A percentile compares a stretch with the other conserved stretches of the same genome.
Evolutionary conservation across 2,113 vertebrate species (phyloP).

Genomic region (Petroica traversi): DNA sequence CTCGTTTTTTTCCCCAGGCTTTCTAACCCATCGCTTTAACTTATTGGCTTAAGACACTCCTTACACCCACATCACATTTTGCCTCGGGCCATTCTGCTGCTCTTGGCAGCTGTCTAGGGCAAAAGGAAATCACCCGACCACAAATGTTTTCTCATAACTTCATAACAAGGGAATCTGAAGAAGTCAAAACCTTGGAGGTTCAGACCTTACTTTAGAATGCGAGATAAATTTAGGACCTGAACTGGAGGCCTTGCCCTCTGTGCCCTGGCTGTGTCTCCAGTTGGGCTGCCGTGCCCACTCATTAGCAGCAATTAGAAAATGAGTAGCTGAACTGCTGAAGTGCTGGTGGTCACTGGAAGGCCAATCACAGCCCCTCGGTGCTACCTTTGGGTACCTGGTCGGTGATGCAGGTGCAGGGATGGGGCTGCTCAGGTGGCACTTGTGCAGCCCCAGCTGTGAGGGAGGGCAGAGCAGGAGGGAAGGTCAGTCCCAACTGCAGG

Average conservation of each 20-base stretch:
- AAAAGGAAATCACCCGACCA: conserved; percentile 47
- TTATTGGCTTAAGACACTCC: background rate
- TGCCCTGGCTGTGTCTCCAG: background rate
- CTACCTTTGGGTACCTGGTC: background rate
- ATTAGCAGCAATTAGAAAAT: background rate
- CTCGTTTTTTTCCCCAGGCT: conserved; percentile 5
- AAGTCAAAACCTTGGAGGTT: conserved; percentile 33
- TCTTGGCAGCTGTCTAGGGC: conserved; percentile 53
- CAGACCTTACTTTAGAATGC: background rate
- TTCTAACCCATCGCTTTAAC: background rate
- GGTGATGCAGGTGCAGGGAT: background rate
- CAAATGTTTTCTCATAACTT: conserved; percentile 38
- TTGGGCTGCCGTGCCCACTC: background rate
- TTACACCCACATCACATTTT: conserved; percentile 38
- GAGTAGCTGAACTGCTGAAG: background rate
- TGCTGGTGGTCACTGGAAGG: background rate
- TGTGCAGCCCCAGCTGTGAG: background rate
- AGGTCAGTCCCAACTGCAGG: rapidly evolving
- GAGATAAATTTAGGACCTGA: background rate
- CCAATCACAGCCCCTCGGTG: rapidly evolving
- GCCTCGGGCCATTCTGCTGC: conserved; percentile 41
- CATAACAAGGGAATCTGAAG: conserved; percentile 10
- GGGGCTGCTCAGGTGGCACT: background rate
- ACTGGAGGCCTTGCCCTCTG: background rate
- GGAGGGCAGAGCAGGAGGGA: background rate